These are phyloP conservation scores for Siphamia tubifer DNA, from an alignment of 2,113 vertebrate genomes.

Conservation along the genomic window DNA sequence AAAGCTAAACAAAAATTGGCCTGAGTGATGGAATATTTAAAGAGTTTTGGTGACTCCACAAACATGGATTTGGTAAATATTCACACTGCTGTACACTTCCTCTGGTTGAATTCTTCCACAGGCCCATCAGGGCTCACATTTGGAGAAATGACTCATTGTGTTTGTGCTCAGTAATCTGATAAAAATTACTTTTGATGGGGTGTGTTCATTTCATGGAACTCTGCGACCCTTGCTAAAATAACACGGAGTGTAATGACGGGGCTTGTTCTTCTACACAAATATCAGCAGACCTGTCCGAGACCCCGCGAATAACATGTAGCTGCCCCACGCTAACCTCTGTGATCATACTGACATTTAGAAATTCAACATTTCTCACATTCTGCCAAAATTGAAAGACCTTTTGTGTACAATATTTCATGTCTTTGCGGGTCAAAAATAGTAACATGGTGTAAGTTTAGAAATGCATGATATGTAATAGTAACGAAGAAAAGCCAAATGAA, in stretches of 20 bases:
- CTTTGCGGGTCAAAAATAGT: constrained; percentile 4
- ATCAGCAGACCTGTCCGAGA: constrained; percentile 13
- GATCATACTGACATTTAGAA: constrained; percentile 47
- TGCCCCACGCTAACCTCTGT: constrained; percentile 6
- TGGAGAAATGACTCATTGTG: not conserved
- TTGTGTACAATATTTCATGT: not conserved
- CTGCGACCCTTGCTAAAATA: constrained; percentile 9
- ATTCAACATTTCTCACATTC: constrained; percentile 37
- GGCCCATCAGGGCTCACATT: not conserved
- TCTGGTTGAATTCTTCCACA: not conserved
- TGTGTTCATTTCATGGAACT: not conserved
- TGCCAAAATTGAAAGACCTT: not conserved
- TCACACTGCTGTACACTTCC: not conserved
- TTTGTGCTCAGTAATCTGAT: not conserved
- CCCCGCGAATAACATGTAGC: not conserved
- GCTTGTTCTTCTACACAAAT: constrained; percentile 21
- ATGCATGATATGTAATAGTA: not conserved
- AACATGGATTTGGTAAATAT: not conserved
- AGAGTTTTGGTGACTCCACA: not conserved
- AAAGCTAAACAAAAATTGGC: too few relatives aligned
- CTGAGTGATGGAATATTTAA: too few relatives aligned
- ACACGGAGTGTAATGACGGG: not conserved
- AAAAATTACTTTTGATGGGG: not conserved
- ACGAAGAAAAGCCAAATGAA: not conserved
- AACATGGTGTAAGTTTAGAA: not conserved